Evolutionary conservation across 1,140 invertebrate genomes (phyloP), one percentile per base, ranked within the genome.

Genomic region (Nomia melanderi): DNA sequence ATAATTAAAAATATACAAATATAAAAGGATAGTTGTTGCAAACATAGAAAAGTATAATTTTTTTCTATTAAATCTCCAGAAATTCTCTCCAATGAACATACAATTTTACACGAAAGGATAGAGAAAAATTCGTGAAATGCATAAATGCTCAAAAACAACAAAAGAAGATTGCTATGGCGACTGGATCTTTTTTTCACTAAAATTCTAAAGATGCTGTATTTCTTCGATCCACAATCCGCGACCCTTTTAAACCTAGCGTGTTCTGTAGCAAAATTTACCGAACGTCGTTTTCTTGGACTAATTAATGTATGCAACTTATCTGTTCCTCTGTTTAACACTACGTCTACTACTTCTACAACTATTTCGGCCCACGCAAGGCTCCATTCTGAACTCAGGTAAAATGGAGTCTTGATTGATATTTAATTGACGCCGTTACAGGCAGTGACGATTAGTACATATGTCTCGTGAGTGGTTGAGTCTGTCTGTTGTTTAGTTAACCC

Each of bases 301-400:
- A 87, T 82, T 80, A 84, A 90, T 77, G 83, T 80, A 70, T 84
- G 79, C 85, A 86, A 88, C 84, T 91, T 87, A 83, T 90, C 86
- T 92, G 78, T 92, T 92, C 88, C 87, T 91, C 87, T 91, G 90
- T 91, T 91, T 85, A 90, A 88, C 82, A 89, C 90, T 90, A 90
- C 91, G 90, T 89, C 88, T 82, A 88, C 88, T 88, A 88, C 90
- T 91, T 89, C 91, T 88, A 90, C 90, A 85, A 91, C 91, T 91
- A 92, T 92, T 91, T 92, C 79, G 91, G 91, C 89, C 87, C 87
- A 91, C 87, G 86, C 90, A 92, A 92, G 91, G 91, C 91, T 92
- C 91, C 91, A 91, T 92, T 92, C 90, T 92, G 83, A 92, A 88
- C 86, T 92, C 91, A 92, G 91, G 91, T 92, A 92, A 92, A 92